Evolutionary conservation across 2,888 invertebrate species (phyloP), one percentile per base, ranked within the genome.

Genomic region (Drosophila borealis): DNA sequence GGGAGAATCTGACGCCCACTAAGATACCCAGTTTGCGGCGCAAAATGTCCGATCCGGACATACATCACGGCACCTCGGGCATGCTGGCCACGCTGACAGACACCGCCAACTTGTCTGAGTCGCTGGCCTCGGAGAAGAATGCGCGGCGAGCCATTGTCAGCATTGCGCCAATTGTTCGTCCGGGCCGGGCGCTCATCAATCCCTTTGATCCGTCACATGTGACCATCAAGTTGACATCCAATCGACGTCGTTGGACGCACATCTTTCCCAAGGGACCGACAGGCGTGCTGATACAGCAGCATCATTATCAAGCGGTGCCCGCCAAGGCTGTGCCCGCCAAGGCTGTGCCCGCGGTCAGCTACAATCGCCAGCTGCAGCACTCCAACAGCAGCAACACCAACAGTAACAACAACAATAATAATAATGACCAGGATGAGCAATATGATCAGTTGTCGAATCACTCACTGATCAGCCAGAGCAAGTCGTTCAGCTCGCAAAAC

Each of bases 191-290:
- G 1, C 93, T 98, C 45, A 98, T 99, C 86, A 99, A 99, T 93
- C 99, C 99, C 0, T 99, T 99, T 91, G 98, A 98, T 92, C 99
- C 99, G 0, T 98, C 98, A 0, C 97, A 98, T 91, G 98, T 99
- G 60, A 98, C 98, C 36, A 98, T 98, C 78, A 98, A 98, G 92
- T 93, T 98, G 49, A 99, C 98, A 0, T 98, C 98, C 55, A 98
- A 98, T 92, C 94, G 99, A 50, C 93, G 99, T 36, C 94, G 99
- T 62, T 99, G 99, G 99, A 98, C 98, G 0, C 99, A 99, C 92
- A 99, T 99, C 86, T 99, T 99, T 92, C 99, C 99, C 2, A 97
- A 97, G 96, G 97, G 97, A 49, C 97, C 97, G 6, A 96, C 97
- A 0, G 98, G 98, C 5, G 97, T 97, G 17, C 93, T 98, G 46